Evolutionary conservation across 92 coral and sea anemone species (phyloP), one percentile per base, ranked within the genome.

Genomic region (Epizoanthus illoricatus): DNA sequence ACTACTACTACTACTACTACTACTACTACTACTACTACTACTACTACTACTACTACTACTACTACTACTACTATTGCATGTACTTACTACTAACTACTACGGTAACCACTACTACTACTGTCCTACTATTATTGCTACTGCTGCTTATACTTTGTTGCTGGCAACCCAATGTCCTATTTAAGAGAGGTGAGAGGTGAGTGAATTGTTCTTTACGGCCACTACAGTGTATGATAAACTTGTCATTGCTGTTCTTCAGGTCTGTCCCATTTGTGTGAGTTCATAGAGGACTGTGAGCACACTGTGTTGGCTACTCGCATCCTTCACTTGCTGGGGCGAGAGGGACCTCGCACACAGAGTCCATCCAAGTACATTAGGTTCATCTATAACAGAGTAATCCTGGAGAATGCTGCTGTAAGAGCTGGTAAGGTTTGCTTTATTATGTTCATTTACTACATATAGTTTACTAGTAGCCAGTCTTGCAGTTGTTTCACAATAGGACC

Each of bases 281-380:
- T 96, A 62, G 99, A 96, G 81, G 99, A 96, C 85, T 96, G 99
- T 82, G 99, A 96, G 80, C 99, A 96, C 79, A 96, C 99, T 19
- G 99, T 96, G 0, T 85, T 96, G 70, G 99, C 99, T 47, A 96
- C 99, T 47, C 97, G 97, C 67, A 96, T 96, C 81, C 92, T 96
- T 20, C 99, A 96, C 68, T 91, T 96, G 71, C 91, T 96, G 71
- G 99, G 99, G 24, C 90, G 99, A 7, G 99, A 96, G 83, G 99
- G 99, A 9, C 99, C 99, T 41, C 92, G 99, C 47, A 87, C 97
- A 65, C 96, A 93, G 88, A 93, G 89, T 2, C 99, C 99, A 7
- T 92, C 98, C 42, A 86, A 92, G 86, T 96, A 96, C 88, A 96
- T 96, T 65, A 82, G 99, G 69, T 96, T 90, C 83, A 96, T 96